A percentile compares a stretch with the other conserved stretches of the same genome.
Evolutionary conservation across 1,140 invertebrate species (phyloP).

Genomic region (Tetragnatha versicolor): DNA sequence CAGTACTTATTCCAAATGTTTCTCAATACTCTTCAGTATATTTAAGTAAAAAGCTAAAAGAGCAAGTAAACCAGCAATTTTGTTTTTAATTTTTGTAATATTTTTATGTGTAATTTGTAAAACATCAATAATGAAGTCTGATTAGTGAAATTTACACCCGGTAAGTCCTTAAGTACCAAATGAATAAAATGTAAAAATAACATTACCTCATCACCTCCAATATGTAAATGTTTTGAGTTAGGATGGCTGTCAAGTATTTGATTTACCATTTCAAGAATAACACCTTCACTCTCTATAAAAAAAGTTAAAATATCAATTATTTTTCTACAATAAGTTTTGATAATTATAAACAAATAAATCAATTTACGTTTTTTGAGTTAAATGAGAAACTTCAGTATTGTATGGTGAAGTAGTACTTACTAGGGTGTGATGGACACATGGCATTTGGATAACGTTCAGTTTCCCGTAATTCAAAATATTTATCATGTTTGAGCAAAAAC

Average conservation of each 20-base stretch:
- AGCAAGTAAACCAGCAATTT: too few species aligned
- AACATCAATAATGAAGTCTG: too few species aligned
- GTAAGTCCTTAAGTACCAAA: too few species aligned
- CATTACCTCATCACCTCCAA: slow-evolving; percentile 65
- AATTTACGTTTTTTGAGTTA: neutral
- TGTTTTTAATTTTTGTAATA: too few species aligned
- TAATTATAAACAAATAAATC: neutral
- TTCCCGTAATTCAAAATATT: slow-evolving; percentile 68
- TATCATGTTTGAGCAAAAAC: slow-evolving; percentile 69
- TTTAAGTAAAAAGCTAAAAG: too few species aligned
- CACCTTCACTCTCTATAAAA: slow-evolving; percentile 25
- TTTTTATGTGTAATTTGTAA: too few species aligned
- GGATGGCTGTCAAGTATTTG: slow-evolving; percentile 64
- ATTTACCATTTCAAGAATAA: slow-evolving; percentile 61
- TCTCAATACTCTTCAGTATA: too few species aligned
- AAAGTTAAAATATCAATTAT: neutral
- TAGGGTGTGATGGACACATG: slow-evolving; percentile 60
- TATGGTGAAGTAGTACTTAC: slow-evolving; percentile 44
- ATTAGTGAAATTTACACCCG: too few species aligned
- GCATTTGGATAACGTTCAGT: slow-evolving; percentile 67
- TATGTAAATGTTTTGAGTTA: slow-evolving; percentile 63
- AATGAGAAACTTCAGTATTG: neutral
- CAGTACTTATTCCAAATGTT: too few species aligned
- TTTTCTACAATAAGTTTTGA: neutral
- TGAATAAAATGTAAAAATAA: too few species aligned